Evolutionary conservation across 2,797 vertebrate genomes (phyloP).

Genomic region (Xerus rutilus): DNA sequence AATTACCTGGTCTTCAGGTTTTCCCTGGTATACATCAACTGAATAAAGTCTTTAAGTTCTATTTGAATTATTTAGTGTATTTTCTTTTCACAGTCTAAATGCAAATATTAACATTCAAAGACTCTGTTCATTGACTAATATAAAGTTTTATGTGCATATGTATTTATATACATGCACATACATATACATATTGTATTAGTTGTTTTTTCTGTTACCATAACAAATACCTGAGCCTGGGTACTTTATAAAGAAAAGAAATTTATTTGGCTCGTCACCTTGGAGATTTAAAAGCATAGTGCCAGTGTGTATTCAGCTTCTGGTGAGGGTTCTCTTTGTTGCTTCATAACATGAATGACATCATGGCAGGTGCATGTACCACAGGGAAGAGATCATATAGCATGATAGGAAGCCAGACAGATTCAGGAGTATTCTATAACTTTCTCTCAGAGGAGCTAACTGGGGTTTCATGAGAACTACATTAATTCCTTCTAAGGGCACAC

Average conservation of each 20-base stretch:
- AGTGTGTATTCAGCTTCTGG: background rate
- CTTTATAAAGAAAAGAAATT: background rate
- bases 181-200: background rate
- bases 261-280: background rate
- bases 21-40: background rate
- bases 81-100: slow-evolving; percentile 11
- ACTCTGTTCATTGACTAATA: background rate
- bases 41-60: background rate
- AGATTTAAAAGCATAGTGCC: background rate
- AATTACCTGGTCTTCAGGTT: background rate
- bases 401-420: background rate
- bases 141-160: background rate
- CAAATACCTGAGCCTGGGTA: background rate
- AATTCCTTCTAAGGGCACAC: background rate
- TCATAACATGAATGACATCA: background rate
- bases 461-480: background rate
- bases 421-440: background rate
- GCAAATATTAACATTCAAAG: slow-evolving; percentile 18
- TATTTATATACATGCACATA: background rate
- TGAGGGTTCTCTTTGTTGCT: background rate
- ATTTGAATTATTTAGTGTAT: background rate
- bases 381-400: background rate
- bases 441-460: background rate
- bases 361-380: background rate
- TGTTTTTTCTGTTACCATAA: background rate